Percentiles rank a stretch among this genome's conserved stretches.
These are phyloP conservation scores for Silurus aristotelis DNA, from an alignment of 2,797 vertebrate species.

Conservation along the genomic window DNA sequence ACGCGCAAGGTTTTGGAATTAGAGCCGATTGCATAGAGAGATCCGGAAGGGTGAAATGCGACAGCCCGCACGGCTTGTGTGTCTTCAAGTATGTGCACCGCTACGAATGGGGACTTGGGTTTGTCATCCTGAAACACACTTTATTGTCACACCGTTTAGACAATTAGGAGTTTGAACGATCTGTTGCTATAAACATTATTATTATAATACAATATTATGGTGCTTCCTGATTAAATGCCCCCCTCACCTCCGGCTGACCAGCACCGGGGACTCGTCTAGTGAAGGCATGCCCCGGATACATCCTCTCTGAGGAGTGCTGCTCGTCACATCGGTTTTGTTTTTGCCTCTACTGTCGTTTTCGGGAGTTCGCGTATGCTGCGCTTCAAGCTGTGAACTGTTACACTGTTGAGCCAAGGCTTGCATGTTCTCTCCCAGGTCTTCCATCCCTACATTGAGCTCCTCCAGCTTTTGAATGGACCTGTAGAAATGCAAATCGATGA, in stretches of 20 bases:
- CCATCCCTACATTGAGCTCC: slow-evolving; percentile 92
- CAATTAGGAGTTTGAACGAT: neutral
- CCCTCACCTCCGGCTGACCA: slow-evolving; percentile 76
- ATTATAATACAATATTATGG: neutral
- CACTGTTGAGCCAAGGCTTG: slow-evolving; percentile 80
- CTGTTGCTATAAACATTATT: neutral
- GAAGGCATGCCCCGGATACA: slow-evolving; percentile 75
- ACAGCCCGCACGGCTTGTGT: slow-evolving; percentile 95
- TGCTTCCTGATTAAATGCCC: neutral
- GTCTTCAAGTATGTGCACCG: slow-evolving; percentile 90
- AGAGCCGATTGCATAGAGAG: slow-evolving; percentile 92
- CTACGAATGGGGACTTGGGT: slow-evolving; percentile 85
- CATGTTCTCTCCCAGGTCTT: slow-evolving; percentile 85
- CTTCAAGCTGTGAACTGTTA: slow-evolving; percentile 73
- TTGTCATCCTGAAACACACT: slow-evolving; percentile 75
- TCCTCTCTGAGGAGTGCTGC: slow-evolving; percentile 79
- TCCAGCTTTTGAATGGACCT: slow-evolving; percentile 97
- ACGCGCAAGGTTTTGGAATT: slow-evolving; percentile 97
- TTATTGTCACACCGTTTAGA: slow-evolving; percentile 18
- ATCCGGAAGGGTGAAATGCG: slow-evolving; percentile 92
- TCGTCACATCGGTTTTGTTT: slow-evolving; percentile 67
- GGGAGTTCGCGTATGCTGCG: slow-evolving; percentile 58
- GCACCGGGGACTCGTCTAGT: slow-evolving; percentile 83
- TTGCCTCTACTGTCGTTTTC: slow-evolving; percentile 64
- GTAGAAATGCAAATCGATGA: slow-evolving; percentile 1